phyloP scores from a whole-genome alignment of 2,113 vertebrate genomes.

The Sapajus apella region DNA sequence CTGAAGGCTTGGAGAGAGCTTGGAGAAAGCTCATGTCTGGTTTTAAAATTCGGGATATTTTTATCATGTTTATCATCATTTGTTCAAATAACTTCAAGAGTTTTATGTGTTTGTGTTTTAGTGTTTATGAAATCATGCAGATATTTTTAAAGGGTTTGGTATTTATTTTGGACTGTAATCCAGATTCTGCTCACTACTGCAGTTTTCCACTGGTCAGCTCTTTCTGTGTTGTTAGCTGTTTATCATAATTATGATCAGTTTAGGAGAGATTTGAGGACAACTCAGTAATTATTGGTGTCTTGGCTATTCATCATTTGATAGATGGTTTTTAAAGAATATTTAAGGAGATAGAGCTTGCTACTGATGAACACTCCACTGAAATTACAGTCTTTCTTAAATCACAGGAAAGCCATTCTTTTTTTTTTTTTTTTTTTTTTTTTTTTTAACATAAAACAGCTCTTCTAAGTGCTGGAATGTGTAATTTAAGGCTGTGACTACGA shows the following conservation, averaged over 20 bases:
- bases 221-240: not conserved
- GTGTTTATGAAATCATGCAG: constrained; percentile 21
- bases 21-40: constrained; percentile 3
- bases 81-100: constrained; percentile 32
- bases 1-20: not conserved
- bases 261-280: not conserved
- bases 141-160: constrained; percentile 53
- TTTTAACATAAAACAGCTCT: not conserved
- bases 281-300: not conserved
- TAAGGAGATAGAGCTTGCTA: not conserved
- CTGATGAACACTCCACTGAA: not conserved
- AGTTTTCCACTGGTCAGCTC: not conserved
- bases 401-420: not conserved
- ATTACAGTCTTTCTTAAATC: constrained; percentile 40
- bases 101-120: constrained; percentile 52
- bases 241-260: not conserved
- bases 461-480: constrained; percentile 31
- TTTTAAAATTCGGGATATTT: constrained; percentile 39
- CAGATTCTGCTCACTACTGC: constrained; percentile 1
- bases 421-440: not conserved
- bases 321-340: constrained; percentile 19
- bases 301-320: not conserved
- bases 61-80: constrained; percentile 39
- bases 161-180: constrained; percentile 53
- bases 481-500: constrained; percentile 26